These are phyloP conservation scores for Notolabrus celidotus DNA, from an alignment of 2,797 vertebrate species.

Conservation along the genomic window DNA sequence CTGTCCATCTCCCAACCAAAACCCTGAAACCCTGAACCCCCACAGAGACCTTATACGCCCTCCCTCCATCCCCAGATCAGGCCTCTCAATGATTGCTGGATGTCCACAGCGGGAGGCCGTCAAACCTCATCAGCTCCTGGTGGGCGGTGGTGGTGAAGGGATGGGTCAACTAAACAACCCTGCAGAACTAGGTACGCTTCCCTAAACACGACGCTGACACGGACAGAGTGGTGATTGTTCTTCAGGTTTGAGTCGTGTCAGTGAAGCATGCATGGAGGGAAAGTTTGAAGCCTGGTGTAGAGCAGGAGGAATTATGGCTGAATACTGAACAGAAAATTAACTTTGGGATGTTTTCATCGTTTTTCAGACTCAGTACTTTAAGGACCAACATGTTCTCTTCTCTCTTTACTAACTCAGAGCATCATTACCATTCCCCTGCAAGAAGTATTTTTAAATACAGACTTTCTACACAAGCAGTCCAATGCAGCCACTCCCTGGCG, in stretches of 20 bases:
- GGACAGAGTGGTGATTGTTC: conserved; percentile 12
- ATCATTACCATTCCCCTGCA: not conserved
- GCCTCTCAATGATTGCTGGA: conserved; percentile 36
- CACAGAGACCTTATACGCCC: conserved; percentile 52
- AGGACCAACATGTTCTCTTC: not conserved
- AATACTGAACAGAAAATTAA: not conserved
- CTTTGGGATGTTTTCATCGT: not conserved
- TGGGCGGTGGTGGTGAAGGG: conserved; percentile 37
- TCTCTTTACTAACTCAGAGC: not conserved
- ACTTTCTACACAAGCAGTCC: conserved; percentile 24
- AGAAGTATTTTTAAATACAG: not conserved
- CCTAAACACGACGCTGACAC: not conserved
- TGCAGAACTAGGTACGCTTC: conserved; percentile 28
- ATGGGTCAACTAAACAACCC: conserved; percentile 34
- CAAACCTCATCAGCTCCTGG: conserved; percentile 49
- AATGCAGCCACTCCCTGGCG: conserved; percentile 49
- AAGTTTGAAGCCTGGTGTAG: not conserved
- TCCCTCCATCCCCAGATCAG: conserved; percentile 29
- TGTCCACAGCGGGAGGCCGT: conserved; percentile 56
- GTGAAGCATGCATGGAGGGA: not conserved
- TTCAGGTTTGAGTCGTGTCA: not conserved
- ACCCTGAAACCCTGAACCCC: conserved; percentile 22
- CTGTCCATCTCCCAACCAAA: conserved; percentile 24
- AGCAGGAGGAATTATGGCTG: not conserved
- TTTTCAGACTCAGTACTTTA: not conserved